A percentile compares a stretch with the other conserved stretches of the same genome.
Evolutionary conservation across 2,888 invertebrate genomes (phyloP).

Genomic region (Pollenia griseotomentosa): DNA sequence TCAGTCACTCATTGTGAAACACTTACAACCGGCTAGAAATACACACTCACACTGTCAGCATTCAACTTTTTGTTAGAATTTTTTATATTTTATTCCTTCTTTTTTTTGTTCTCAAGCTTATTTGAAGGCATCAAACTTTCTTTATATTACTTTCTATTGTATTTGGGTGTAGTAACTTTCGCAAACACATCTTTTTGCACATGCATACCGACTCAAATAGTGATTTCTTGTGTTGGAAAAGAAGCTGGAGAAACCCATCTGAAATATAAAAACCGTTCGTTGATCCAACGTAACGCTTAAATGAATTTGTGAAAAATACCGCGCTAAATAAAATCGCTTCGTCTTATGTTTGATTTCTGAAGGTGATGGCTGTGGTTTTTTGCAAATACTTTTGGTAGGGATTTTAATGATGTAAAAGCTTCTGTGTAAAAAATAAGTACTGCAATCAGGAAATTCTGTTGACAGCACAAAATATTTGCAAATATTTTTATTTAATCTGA

Average conservation of each 20-base stretch:
- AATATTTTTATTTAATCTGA: too few species aligned
- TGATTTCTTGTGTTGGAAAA: background rate
- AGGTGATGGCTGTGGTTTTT: conserved; percentile 14
- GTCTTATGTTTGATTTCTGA: background rate
- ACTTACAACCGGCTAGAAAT: background rate
- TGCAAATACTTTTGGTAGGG: conserved; percentile 2
- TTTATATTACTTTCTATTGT: background rate
- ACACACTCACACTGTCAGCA: background rate
- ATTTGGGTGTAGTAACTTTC: background rate
- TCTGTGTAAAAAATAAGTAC: background rate
- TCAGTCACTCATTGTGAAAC: background rate
- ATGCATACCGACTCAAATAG: background rate
- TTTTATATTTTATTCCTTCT: background rate
- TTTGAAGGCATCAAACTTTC: conserved; percentile 57
- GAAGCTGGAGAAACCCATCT: conserved; percentile 22
- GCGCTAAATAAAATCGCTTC: conserved; percentile 1
- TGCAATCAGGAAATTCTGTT: too few species aligned
- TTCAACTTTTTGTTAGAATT: conserved; percentile 13
- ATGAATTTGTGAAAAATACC: conserved; percentile 34
- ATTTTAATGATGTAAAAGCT: background rate
- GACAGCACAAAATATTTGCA: too few species aligned
- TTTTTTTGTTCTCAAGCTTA: conserved; percentile 35
- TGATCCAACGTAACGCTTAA: conserved; percentile 2
- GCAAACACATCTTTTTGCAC: background rate
- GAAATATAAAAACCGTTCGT: conserved; percentile 12